Conservation (phyloP, 2,797 vertebrate species). For the Varecia variegata region DNA sequence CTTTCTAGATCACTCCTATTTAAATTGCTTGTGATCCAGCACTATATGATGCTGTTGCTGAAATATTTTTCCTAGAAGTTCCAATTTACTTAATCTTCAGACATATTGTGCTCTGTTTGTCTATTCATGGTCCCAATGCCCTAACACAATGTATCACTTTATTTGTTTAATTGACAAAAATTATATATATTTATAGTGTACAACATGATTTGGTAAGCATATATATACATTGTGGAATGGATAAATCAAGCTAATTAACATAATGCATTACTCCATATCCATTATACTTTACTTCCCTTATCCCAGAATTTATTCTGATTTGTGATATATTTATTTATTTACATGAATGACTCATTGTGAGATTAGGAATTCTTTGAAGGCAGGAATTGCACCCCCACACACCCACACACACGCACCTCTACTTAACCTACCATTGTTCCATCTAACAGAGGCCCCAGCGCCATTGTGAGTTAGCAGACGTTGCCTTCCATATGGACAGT, state of each 20-base stretch:
- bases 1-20: background rate
- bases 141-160: background rate
- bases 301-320: background rate
- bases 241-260: background rate
- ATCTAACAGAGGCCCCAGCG: background rate
- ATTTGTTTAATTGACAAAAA: background rate
- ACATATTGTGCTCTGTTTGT: background rate
- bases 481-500: background rate
- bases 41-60: background rate
- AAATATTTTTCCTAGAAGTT: background rate
- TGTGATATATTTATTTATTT: background rate
- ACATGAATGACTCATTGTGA: background rate
- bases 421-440: background rate
- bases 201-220: background rate
- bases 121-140: background rate
- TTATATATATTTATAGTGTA: background rate
- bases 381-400: background rate
- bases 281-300: background rate
- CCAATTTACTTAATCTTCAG: background rate
- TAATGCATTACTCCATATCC: background rate
- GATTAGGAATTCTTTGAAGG: background rate
- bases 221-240: background rate
- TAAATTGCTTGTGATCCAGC: background rate
- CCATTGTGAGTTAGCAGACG: background rate
- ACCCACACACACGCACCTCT: fast-evolving